Evolutionary conservation across 1,140 invertebrate genomes (phyloP).

Genomic region (Camponotus pennsylvanicus): DNA sequence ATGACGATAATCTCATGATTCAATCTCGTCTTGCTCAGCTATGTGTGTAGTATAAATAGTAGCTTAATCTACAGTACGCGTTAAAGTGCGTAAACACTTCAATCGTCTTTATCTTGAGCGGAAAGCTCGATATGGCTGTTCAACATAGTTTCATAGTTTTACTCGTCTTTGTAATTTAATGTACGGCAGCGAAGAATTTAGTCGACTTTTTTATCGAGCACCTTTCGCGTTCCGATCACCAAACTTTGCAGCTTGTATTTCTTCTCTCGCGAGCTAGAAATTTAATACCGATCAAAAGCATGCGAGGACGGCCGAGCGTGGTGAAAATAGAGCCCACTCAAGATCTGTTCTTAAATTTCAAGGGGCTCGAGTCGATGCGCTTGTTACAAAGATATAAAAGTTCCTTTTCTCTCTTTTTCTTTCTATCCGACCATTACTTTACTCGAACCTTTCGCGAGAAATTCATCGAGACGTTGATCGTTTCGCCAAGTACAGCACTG

Average conservation of each 20-base stretch:
- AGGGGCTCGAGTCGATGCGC: constrained; percentile 21
- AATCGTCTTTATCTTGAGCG: background rate
- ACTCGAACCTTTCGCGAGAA: background rate
- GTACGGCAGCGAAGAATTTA: background rate
- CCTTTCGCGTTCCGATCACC: constrained; percentile 22
- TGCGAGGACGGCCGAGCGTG: constrained; percentile 28
- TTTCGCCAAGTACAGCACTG: background rate
- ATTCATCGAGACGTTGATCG: constrained; percentile 20
- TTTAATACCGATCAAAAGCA: constrained; percentile 49
- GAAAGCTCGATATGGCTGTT: too few species aligned
- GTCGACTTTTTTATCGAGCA: background rate
- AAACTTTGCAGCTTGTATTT: constrained; percentile 8
- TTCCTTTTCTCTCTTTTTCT: background rate
- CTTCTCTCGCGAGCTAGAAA: constrained; percentile 15
- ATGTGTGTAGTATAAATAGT: background rate
- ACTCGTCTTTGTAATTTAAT: constrained; percentile 17
- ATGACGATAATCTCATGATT: constrained; percentile 33
- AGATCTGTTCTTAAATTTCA: constrained; percentile 56
- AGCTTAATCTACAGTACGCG: background rate
- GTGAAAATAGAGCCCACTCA: constrained; percentile 44
- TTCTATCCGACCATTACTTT: background rate
- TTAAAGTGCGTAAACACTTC: background rate
- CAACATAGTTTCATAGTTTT: too few species aligned
- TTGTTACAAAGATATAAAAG: constrained; percentile 20
- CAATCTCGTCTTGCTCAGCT: background rate